These are phyloP conservation scores for Odontomyia ornata DNA, from an alignment of 2,888 invertebrate species.

Conservation along the genomic window DNA sequence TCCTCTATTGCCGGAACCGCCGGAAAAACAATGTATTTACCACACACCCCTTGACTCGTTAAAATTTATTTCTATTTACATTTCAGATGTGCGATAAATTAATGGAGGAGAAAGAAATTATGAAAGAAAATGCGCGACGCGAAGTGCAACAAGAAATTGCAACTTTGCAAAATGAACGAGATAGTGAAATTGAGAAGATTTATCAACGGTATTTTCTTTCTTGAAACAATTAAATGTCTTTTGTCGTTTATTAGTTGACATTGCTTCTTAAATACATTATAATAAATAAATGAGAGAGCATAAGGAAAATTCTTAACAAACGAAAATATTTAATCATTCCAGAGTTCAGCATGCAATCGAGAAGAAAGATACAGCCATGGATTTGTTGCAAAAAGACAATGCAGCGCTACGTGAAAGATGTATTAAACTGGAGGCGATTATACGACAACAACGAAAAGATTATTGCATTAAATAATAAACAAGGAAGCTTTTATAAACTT, in stretches of 20 bases:
- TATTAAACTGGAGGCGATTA: constrained; percentile 75
- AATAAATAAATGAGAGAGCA: not conserved
- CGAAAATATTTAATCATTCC: constrained; percentile 25
- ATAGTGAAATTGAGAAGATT: constrained; percentile 80
- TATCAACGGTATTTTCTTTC: constrained; percentile 76
- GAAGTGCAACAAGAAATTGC: constrained; percentile 73
- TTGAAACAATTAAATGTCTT: constrained; percentile 22
- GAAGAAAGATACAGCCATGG: constrained; percentile 80
- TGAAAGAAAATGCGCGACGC: constrained; percentile 70
- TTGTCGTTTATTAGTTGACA: not conserved
- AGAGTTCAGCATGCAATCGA: constrained; percentile 84
- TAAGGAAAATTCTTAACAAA: not conserved
- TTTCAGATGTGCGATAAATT: constrained; percentile 66
- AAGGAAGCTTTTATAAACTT: too few relatives aligned
- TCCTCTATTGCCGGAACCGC: not conserved
- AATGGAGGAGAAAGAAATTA: constrained; percentile 67
- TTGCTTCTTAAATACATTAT: not conserved
- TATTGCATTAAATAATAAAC: constrained; percentile 64
- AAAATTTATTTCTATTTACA: constrained; percentile 27
- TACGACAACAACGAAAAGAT: constrained; percentile 81
- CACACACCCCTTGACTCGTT: not conserved
- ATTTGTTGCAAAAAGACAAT: constrained; percentile 76
- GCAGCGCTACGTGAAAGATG: constrained; percentile 77
- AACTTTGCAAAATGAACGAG: constrained; percentile 72
- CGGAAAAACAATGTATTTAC: not conserved